Base-by-base conservation (phyloP, 2,888 invertebrate species). In the Endotricha flammealis region DNA sequence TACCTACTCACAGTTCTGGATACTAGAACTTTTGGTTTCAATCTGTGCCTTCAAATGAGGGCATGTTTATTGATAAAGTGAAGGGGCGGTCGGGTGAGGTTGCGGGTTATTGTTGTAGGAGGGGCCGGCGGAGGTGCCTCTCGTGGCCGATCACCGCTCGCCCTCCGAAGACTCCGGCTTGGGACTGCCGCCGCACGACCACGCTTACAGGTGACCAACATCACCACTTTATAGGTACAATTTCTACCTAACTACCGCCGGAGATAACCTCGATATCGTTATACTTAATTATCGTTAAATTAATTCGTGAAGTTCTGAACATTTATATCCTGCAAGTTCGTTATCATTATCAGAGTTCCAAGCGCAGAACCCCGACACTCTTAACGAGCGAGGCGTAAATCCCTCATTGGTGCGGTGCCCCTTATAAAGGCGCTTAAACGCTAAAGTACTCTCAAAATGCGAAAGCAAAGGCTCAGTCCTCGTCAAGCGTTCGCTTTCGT, bases 111-210 rank as follows among this genome's bases (percentile, higher is more conserved):
- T 88, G 86, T 82, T 82, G 76, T 88, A 85, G 77, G 86, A 88
- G 79, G 87, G 76, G 74, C 80, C 82, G 65, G 78, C 76, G 68
- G 83, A 78, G 76, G 88, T 72, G 75, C 82, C 85, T 73, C 90
- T 87, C 85, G 88, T 68, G 79, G 91, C 91, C 74, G 91, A 91
- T 74, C 91, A 91, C 86, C 91, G 93, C 75, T 94, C 95, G 69
- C 95, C 96, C 59, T 95, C 95, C 79, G 96, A 96, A 88, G 96
- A 96, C 91, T 96, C 96, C 83, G 96, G 96, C 74, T 92, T 97
- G 79, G 96, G 96, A 80, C 91, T 95, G 87, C 94, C 93, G 76
- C 89, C 91, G 77, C 89, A 90, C 66, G 92, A 92, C 83, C 89
- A 90, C 66, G 82, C 87, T 73, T 90, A 89, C 90, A 91, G 92